Evolutionary conservation across 2,113 vertebrate species (phyloP).

Genomic region (Seriola rivoliana): DNA sequence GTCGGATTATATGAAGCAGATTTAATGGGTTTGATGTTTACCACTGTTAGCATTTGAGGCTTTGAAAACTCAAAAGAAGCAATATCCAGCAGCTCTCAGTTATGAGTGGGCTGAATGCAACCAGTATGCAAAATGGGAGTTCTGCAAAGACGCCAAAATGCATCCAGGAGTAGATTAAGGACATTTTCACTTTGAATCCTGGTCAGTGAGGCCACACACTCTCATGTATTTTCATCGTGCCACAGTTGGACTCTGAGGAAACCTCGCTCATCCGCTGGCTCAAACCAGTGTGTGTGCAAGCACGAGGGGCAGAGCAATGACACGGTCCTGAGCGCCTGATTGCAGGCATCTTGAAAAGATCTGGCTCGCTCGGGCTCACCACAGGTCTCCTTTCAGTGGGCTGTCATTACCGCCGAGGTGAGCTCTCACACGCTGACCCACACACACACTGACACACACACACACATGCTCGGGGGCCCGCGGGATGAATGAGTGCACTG

Average conservation of each 20-base stretch:
- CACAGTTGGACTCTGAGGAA: slow-evolving; percentile 30
- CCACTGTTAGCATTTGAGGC: slow-evolving; percentile 44
- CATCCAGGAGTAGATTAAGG: slow-evolving; percentile 34
- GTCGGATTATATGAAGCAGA: slow-evolving; percentile 56
- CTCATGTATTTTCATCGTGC: slow-evolving; percentile 1
- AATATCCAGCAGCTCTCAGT: slow-evolving; percentile 45
- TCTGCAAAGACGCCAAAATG: slow-evolving; percentile 41
- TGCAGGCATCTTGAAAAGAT: slow-evolving; percentile 88
- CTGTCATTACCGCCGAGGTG: slow-evolving; percentile 81
- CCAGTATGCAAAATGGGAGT: slow-evolving; percentile 52
- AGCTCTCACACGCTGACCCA: slow-evolving; percentile 71
- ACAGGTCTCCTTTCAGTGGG: slow-evolving; percentile 81
- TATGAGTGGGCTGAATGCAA: slow-evolving; percentile 52
- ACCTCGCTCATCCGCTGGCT: slow-evolving; percentile 23
- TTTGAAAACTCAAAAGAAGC: slow-evolving; percentile 38
- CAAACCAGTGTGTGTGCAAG: slow-evolving; percentile 15
- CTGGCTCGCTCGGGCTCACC: slow-evolving; percentile 71
- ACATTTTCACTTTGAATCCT: slow-evolving; percentile 63
- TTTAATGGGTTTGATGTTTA: slow-evolving; percentile 67
- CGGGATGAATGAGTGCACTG: slow-evolving; percentile 80
- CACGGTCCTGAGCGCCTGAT: slow-evolving; percentile 83
- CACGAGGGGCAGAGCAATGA: slow-evolving; percentile 70
- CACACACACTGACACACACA: slow-evolving; percentile 54
- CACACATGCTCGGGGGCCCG: slow-evolving; percentile 37
- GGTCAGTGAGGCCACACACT: slow-evolving; percentile 55